Evolutionary conservation across 2,113 vertebrate genomes (phyloP).

Genomic region (Hemiscyllium ocellatum): DNA sequence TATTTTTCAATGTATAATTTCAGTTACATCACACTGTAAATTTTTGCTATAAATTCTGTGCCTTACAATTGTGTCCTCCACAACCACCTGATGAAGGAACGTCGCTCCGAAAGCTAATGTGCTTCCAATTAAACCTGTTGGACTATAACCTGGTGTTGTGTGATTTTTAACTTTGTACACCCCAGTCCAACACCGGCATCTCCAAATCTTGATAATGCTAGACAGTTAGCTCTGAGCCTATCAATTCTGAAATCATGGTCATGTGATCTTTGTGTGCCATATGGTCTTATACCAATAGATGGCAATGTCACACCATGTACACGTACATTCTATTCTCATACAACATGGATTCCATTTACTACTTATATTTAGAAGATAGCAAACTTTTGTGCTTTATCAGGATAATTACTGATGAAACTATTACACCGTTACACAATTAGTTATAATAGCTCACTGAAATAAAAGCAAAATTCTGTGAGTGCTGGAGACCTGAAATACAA

Average conservation of each 20-base stretch:
- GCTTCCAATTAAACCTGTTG: too few relatives aligned
- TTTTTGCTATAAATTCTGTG: too few relatives aligned
- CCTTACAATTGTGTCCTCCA: too few relatives aligned
- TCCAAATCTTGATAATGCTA: not conserved
- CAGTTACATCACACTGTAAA: too few relatives aligned
- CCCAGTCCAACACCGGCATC: too few relatives aligned
- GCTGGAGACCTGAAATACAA: not conserved
- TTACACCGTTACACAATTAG: not conserved
- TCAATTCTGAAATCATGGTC: not conserved
- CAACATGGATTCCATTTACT: not conserved
- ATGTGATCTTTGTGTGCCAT: not conserved
- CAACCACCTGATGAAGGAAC: too few relatives aligned
- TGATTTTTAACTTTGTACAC: too few relatives aligned
- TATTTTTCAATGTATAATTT: too few relatives aligned
- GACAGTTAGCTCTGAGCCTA: not conserved
- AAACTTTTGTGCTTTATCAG: not conserved
- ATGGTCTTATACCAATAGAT: not conserved
- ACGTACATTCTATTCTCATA: not conserved
- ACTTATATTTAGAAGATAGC: not conserved
- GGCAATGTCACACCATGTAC: conserved; percentile 8
- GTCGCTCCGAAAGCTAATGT: too few relatives aligned
- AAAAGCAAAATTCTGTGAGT: not conserved
- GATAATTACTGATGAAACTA: not conserved
- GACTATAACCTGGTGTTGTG: too few relatives aligned
- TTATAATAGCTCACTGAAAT: not conserved